Evolutionary conservation across 2,888 invertebrate genomes (phyloP).

Genomic region (Caenorhabditis angaria): DNA sequence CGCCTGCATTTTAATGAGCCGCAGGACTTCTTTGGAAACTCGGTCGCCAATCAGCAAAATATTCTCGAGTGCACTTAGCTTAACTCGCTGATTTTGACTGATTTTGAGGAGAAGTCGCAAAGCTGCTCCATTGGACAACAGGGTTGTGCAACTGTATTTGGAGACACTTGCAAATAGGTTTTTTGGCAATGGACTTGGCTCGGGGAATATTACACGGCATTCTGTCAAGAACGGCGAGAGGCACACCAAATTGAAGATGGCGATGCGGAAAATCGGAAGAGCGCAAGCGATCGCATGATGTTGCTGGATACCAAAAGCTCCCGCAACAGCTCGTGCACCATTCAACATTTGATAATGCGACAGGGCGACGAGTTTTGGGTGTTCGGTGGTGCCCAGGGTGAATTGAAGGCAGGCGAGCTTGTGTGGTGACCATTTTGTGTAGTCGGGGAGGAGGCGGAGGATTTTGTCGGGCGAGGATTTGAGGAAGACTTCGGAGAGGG

Average conservation of each 20-base stretch:
- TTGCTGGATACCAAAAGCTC: slow-evolving; percentile 60
- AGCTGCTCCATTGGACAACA: slow-evolving; percentile 67
- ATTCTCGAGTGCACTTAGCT: slow-evolving; percentile 61
- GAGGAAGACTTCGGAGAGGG: slow-evolving; percentile 65
- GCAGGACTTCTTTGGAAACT: slow-evolving; percentile 62
- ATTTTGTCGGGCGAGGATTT: slow-evolving; percentile 58
- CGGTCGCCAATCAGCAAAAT: slow-evolving; percentile 66
- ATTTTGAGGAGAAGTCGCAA: slow-evolving; percentile 64
- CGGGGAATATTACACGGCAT: slow-evolving; percentile 66
- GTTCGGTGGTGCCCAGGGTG: slow-evolving; percentile 65
- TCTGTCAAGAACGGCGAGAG: slow-evolving; percentile 66
- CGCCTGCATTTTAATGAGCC: slow-evolving; percentile 59
- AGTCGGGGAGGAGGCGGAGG: slow-evolving; percentile 62
- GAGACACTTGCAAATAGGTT: slow-evolving; percentile 63
- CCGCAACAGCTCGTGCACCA: slow-evolving; percentile 61
- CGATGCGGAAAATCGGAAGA: slow-evolving; percentile 69
- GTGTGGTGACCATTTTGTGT: slow-evolving; percentile 63
- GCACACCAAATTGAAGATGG: slow-evolving; percentile 65
- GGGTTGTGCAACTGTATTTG: slow-evolving; percentile 58
- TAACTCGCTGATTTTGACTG: slow-evolving; percentile 56
- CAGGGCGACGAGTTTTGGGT: slow-evolving; percentile 64
- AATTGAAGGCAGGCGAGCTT: slow-evolving; percentile 67
- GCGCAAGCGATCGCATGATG: slow-evolving; percentile 67
- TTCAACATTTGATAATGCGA: slow-evolving; percentile 71
- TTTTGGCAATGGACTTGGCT: slow-evolving; percentile 66